These are phyloP conservation scores for Heliconius himera DNA, from an alignment of 1,140 invertebrate genomes.

Conservation along the genomic window DNA sequence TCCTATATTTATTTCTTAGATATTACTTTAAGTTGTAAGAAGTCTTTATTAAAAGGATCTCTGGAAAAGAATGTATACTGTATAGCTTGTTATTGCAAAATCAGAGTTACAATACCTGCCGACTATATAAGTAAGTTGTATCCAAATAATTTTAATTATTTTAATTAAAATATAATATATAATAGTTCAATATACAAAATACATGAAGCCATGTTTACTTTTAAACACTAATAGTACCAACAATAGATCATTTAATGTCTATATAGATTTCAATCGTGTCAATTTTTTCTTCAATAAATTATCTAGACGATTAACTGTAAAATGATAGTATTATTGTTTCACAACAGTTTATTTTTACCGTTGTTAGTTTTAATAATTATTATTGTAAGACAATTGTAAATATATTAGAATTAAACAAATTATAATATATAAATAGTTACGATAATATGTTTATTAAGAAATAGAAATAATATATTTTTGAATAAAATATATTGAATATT, in stretches of 20 bases:
- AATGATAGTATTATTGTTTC: background rate
- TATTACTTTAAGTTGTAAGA: background rate
- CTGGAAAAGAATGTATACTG: background rate
- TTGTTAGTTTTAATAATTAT: background rate
- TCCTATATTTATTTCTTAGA: conserved; percentile 3
- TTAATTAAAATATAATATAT: background rate
- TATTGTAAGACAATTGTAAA: background rate
- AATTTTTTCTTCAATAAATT: background rate
- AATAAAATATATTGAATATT: conserved; percentile 12
- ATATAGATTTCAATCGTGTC: background rate
- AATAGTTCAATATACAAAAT: background rate
- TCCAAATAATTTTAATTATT: background rate
- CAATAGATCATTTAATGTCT: background rate
- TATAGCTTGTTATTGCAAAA: background rate
- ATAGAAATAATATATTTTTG: conserved; percentile 12
- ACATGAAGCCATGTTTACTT: background rate
- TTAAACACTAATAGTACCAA: background rate
- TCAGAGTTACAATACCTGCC: background rate
- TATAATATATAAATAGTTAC: conserved; percentile 14
- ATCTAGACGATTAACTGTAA: background rate
- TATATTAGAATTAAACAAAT: background rate
- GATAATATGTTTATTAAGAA: background rate
- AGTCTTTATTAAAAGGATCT: background rate
- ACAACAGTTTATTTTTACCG: background rate
- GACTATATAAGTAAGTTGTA: background rate